Base-by-base conservation (phyloP, 2,113 vertebrate species). In the Neolamprologus sp. region DNA sequence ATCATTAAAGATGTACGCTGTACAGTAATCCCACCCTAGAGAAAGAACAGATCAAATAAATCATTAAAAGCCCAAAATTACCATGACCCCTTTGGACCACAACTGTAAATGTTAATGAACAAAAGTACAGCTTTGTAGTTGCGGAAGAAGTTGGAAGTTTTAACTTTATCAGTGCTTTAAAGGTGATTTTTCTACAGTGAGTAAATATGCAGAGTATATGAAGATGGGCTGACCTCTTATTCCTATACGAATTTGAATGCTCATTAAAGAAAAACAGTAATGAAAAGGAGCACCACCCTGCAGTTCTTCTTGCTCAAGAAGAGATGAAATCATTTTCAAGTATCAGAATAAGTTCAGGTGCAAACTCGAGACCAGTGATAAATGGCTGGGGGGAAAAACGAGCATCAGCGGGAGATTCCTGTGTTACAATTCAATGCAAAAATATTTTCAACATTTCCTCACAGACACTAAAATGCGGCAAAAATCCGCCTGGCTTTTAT, bases 331-430 rank as follows among this genome's bases (percentile, higher is more conserved):
- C 21, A 28, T 75, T 47, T 75, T 26, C 13, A 47, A 9, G 6
- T 16, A 26, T 5, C 40, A 75, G 40, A 47, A 28, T 11, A 17
- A 10, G 37, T 47, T 28, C 14, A 17, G 23, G 14, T 28, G 68
- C 40, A 75, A 75, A 28, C 42, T 17, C 6, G 14, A 47, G 71
- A 47, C 6, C 23, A 47, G 71, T 47, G 23, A 26, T 17, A 45
- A 73, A 47, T 26, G 21, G 40, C 8, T 10, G 37, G 7, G n/a
- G 45, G 0, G 0, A 54, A 23, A 3, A 26, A 16, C 4, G 13
- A 71, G n/a, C 37, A 28, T 3, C 21, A 45, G 23, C 58, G 9
- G 58, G 16, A 63, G 9, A 19, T 63, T 35, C 6, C 4, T 19
- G 9, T 11, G 58, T 35, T 35, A 17, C 40, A 75, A 47, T 17